Evolutionary conservation across 2,113 vertebrate genomes (phyloP).

Genomic region (Anarrhichthys ocellatus): DNA sequence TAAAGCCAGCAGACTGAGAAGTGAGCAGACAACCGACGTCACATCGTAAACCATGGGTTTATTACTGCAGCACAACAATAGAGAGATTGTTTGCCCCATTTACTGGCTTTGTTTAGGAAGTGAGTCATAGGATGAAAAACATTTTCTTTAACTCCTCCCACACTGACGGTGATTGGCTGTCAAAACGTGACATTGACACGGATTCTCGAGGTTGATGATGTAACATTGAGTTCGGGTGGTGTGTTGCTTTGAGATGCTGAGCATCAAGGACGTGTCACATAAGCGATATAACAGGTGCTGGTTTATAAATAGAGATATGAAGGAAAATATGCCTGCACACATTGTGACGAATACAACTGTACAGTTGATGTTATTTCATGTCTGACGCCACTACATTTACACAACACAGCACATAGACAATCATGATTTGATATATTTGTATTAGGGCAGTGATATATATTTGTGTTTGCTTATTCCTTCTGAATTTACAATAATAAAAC

Average conservation of each 20-base stretch:
- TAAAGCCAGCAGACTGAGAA: conserved; percentile 29
- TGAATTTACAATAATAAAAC: not conserved
- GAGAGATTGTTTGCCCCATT: conserved; percentile 39
- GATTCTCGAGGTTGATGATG: conserved; percentile 22
- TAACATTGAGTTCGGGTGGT: conserved; percentile 10
- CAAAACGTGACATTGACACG: conserved; percentile 29
- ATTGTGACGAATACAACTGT: not conserved
- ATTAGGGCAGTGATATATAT: not conserved
- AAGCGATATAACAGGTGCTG: conserved; percentile 20
- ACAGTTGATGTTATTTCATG: not conserved
- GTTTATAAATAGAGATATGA: not conserved
- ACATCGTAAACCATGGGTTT: conserved; percentile 45
- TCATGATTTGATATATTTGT: not conserved
- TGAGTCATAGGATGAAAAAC: conserved; percentile 54
- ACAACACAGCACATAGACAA: no score
- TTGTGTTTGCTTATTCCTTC: no score
- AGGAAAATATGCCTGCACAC: conserved; percentile 7
- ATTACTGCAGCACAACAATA: conserved; percentile 38
- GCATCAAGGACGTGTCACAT: conserved; percentile 9
- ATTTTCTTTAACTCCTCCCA: conserved; percentile 28
- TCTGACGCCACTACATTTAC: not conserved
- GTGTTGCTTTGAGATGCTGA: conserved; percentile 30
- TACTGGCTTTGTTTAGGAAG: conserved; percentile 51
- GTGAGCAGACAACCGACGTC: conserved; percentile 56
- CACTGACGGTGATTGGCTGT: conserved; percentile 56